Evolutionary conservation across 2,888 invertebrate genomes (phyloP).

Genomic region (Ormyrus rosae): DNA sequence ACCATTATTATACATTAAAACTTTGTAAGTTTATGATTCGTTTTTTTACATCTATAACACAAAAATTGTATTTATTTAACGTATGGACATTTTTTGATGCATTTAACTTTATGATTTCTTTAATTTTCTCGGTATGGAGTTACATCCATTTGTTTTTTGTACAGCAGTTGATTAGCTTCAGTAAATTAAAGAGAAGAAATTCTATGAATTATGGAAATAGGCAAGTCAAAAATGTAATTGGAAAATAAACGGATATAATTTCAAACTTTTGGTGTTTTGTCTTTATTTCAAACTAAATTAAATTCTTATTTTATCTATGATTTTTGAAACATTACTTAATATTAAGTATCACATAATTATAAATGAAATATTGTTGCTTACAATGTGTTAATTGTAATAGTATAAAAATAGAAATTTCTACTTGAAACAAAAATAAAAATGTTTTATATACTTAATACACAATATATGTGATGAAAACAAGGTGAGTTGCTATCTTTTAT

Average conservation of each 20-base stretch:
- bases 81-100: conserved; percentile 51
- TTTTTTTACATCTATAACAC: conserved; percentile 18
- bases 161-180: conserved; percentile 12
- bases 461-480: too few species aligned
- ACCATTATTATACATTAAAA: too few species aligned
- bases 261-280: conserved; percentile 26
- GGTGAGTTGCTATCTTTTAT: too few species aligned
- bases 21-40: conserved; percentile 1
- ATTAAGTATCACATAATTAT: background rate
- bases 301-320: background rate
- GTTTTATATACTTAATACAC: too few species aligned
- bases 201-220: conserved; percentile 51
- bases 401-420: too few species aligned
- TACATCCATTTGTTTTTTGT: conserved; percentile 30
- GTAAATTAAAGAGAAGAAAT: conserved; percentile 23
- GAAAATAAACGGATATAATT: conserved; percentile 52
- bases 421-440: too few species aligned
- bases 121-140: conserved; percentile 45
- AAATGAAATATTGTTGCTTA: background rate
- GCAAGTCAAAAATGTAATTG: conserved; percentile 52
- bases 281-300: conserved; percentile 8
- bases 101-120: conserved; percentile 48
- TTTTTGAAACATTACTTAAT: too few species aligned
- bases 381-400: background rate
- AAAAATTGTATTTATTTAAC: conserved; percentile 32